Evolutionary conservation across 2,113 vertebrate species (phyloP), one percentile per base, ranked within the genome.

Genomic region (Holacanthus passer): DNA sequence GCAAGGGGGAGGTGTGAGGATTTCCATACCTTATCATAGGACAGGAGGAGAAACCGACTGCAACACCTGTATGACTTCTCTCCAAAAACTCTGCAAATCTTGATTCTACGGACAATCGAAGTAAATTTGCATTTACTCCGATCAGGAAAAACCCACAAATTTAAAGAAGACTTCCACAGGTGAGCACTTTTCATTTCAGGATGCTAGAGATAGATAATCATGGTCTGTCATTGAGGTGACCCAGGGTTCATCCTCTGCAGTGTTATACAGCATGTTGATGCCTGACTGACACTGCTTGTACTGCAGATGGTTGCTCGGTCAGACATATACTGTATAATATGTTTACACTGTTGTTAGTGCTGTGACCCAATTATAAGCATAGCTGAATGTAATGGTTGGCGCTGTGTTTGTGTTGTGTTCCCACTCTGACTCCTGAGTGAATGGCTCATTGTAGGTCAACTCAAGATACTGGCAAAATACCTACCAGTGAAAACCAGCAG

Each of bases 91-190:
- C 55, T 31, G 12, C 39, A 73, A 29, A 56, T 31, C 8, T 58
- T 31, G 22, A 70, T 60, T 86, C 27, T 9, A 60, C 2, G 14
- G 14, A 70, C 32, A 65, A 19, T 45, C 62, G 37, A 76, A 60
- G n/a, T 72, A 77, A 70, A 65, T 29, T 72, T 17, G 14, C 31
- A 16, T 41, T 70, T 47, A 17, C 19, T 32, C 2, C n/a, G 58
- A 67, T 35, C 16, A 45, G 17, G 70, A 79, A 71, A n/a, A 82
- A 3, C n/a, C 29, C 43, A 37, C 3, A 41, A 7, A 29, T 35
- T 39, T 20, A 16, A 62, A 79, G 56, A 79, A 52, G 68, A 88
- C 77, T 39, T 77, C 79, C 76, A 84, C 74, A 89, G 91, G 91
- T 93, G 82, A 92, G 92, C 37, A 39, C 20, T 9, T 66, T 75